Evolutionary conservation across 2,797 vertebrate species (phyloP).

Genomic region (Squalus acanthias): DNA sequence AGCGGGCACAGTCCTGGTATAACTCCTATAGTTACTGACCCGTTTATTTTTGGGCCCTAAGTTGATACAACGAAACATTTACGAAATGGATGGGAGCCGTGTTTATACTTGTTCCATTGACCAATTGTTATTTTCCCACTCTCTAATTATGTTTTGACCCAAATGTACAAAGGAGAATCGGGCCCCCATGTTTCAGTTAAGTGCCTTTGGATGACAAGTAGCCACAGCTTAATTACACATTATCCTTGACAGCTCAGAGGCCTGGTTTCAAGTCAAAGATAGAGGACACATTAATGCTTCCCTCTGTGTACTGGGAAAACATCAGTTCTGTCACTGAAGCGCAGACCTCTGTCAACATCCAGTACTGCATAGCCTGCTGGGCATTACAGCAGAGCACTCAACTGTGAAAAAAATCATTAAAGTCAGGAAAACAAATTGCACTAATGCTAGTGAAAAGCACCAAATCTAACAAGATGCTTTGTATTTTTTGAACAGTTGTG

Average conservation of each 20-base stretch:
- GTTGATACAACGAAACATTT: too few relatives aligned
- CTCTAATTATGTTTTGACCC: not conserved
- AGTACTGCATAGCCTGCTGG: not conserved
- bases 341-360: not conserved
- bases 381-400: not conserved
- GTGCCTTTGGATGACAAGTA: not conserved
- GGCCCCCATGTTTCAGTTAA: not conserved
- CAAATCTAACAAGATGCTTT: not conserved
- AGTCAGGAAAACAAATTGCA: not conserved
- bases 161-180: not conserved
- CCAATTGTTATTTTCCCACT: not conserved
- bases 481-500: not conserved
- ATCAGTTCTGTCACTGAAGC: not conserved
- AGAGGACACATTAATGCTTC: not conserved
- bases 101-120: too few relatives aligned
- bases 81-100: too few relatives aligned
- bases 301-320: not conserved
- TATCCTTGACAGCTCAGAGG: not conserved
- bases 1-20: too few relatives aligned
- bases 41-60: too few relatives aligned
- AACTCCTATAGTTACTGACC: too few relatives aligned
- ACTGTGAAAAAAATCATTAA: not conserved
- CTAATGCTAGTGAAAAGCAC: not conserved
- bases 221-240: not conserved
- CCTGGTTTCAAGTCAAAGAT: not conserved